A percentile compares a stretch with the other conserved stretches of the same genome.
phyloP scores from a whole-genome alignment of 2,888 invertebrate genomes.

The Trachelus troglodyta region DNA sequence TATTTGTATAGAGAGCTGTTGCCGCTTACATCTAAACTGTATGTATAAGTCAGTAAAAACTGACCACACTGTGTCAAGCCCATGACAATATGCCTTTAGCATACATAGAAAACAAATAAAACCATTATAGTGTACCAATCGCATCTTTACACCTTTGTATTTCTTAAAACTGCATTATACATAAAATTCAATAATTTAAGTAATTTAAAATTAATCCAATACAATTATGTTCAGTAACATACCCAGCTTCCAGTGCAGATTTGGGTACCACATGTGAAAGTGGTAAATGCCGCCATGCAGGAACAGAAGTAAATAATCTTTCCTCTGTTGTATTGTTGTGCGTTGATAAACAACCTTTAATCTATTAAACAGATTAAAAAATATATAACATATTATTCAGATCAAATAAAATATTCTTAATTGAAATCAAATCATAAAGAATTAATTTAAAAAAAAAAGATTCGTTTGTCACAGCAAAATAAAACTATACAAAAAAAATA shows the following conservation, averaged over 20 bases:
- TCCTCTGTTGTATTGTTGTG: conserved; percentile 62
- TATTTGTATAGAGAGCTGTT: conserved; percentile 73
- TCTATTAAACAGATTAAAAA: conserved; percentile 38
- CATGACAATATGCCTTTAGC: conserved; percentile 87
- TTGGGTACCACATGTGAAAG: conserved; percentile 59
- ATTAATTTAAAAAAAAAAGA: background rate
- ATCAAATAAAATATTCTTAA: background rate
- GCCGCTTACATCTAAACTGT: conserved; percentile 68
- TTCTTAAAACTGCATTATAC: background rate
- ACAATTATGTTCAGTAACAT: conserved; percentile 20
- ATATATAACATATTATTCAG: background rate
- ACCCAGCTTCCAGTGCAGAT: conserved; percentile 63
- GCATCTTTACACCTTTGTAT: background rate
- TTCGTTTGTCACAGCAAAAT: background rate
- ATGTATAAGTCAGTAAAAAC: conserved; percentile 90
- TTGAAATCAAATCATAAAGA: background rate
- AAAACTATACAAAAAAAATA: background rate
- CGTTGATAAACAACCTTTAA: conserved; percentile 57
- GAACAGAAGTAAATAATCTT: conserved; percentile 59
- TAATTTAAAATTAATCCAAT: conserved; percentile 7
- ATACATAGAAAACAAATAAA: conserved; percentile 17
- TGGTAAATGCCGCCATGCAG: conserved; percentile 59
- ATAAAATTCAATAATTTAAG: background rate
- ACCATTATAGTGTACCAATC: background rate
- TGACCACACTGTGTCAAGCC: conserved; percentile 95